Evolutionary conservation across 2,888 invertebrate species (phyloP).

Genomic region (Callinectes sapidus): DNA sequence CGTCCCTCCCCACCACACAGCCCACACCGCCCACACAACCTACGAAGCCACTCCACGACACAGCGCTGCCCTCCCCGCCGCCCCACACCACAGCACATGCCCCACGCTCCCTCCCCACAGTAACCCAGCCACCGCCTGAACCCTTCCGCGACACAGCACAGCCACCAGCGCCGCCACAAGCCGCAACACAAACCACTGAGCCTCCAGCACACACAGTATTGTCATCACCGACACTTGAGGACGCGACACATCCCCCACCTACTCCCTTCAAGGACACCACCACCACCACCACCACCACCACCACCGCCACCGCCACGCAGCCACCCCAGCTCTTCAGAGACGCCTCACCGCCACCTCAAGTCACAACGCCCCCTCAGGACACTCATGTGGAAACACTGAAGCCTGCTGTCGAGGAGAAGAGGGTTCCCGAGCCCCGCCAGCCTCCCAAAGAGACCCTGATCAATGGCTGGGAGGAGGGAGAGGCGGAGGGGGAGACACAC

Average conservation of each 20-base stretch:
- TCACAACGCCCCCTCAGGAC: not conserved
- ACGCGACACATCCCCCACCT: not conserved
- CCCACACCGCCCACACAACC: not conserved
- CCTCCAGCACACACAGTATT: not conserved
- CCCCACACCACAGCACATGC: not conserved
- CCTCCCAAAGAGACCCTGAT: not conserved
- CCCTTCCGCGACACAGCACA: constrained; percentile 16
- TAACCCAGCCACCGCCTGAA: not conserved
- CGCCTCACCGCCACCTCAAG: not conserved
- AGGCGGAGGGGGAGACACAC: not conserved
- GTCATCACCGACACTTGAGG: not conserved
- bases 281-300: not conserved
- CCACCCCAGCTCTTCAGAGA: constrained; percentile 16
- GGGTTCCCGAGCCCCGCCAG: not conserved
- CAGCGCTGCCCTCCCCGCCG: not conserved
- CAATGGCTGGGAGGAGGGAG: not conserved
- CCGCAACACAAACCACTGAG: not conserved
- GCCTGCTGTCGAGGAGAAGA: not conserved
- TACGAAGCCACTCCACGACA: not conserved
- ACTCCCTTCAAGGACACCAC: constrained; percentile 34
- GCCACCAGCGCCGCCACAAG: constrained; percentile 7
- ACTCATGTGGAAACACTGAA: not conserved
- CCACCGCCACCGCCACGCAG: not conserved
- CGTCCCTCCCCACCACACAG: not conserved
- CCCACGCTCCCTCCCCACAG: not conserved